Conservation (phyloP, 2,113 vertebrate genomes). For the Brachirus orientalis region DNA sequence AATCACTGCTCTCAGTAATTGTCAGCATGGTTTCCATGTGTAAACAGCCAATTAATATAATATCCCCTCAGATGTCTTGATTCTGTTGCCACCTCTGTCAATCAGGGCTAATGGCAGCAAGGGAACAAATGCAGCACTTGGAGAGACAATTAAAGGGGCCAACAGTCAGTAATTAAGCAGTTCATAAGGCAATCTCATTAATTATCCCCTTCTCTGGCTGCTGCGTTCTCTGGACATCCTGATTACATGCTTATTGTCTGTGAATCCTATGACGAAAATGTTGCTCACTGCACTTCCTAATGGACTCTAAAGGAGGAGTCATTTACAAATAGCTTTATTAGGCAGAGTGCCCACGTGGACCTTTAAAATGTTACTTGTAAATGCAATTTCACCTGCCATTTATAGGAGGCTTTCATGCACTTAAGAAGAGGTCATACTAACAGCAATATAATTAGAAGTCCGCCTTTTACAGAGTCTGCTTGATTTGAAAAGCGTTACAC, state of each 20-base stretch:
- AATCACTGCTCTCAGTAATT: conserved; percentile 78
- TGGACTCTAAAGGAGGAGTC: conserved; percentile 82
- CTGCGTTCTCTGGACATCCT: conserved; percentile 75
- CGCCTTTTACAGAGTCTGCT: conserved; percentile 66
- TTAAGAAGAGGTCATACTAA: conserved; percentile 77
- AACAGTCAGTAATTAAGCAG: conserved; percentile 83
- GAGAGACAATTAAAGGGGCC: conserved; percentile 75
- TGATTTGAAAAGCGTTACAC: conserved; percentile 74
- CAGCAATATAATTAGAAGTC: conserved; percentile 72
- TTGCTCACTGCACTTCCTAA: conserved; percentile 77
- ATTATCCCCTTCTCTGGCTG: conserved; percentile 76
- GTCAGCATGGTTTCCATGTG: conserved; percentile 74
- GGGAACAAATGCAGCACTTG: conserved; percentile 81
- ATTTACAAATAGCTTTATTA: conserved; percentile 84
- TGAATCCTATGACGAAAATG: conserved; percentile 74
- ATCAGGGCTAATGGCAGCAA: conserved; percentile 66
- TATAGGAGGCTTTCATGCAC: conserved; percentile 79
- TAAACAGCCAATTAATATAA: conserved; percentile 77
- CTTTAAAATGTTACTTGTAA: conserved; percentile 82
- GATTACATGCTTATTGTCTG: conserved; percentile 82
- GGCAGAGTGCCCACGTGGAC: conserved; percentile 78
- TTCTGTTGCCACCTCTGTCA: conserved; percentile 68
- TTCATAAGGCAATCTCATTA: conserved; percentile 83
- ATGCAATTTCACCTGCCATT: conserved; percentile 81
- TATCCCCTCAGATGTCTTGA: conserved; percentile 64